Percentiles rank a stretch among this genome's conserved stretches.
These are phyloP conservation scores for Tachuris rubrigastra DNA, from an alignment of 2,113 vertebrate species.

Conservation along the genomic window DNA sequence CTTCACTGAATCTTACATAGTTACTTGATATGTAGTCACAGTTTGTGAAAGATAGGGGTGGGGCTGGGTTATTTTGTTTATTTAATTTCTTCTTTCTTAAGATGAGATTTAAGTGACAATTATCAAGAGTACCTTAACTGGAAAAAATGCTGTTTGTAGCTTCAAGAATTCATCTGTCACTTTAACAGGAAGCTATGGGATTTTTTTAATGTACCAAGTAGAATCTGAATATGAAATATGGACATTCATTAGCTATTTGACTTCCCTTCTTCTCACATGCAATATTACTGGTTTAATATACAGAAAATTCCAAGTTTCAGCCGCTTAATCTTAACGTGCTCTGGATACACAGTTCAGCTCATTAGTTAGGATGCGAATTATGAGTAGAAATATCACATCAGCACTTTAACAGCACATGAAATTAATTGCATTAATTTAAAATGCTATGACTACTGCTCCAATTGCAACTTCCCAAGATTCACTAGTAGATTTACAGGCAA, in stretches of 20 bases:
- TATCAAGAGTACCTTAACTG: neutral
- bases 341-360: neutral
- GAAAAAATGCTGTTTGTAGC: neutral
- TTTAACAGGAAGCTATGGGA: neutral
- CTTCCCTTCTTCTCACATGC: neutral
- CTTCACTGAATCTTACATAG: neutral
- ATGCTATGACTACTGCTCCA: neutral
- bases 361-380: neutral
- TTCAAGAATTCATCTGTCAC: neutral
- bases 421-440: constrained; percentile 14
- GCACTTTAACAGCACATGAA: neutral
- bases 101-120: neutral
- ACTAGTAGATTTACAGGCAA: neutral
- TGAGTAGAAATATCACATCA: neutral
- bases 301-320: neutral
- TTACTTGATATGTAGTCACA: neutral
- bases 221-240: neutral
- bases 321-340: neutral
- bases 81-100: neutral
- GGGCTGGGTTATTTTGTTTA: neutral
- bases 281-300: constrained; percentile 1
- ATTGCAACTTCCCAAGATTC: neutral
- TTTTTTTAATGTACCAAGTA: neutral
- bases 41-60: neutral
- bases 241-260: neutral